Percentiles rank a stretch among this genome's conserved stretches.
phyloP scores from a whole-genome alignment of 2,113 vertebrate genomes.

The Gymnobelideus leadbeateri region DNA sequence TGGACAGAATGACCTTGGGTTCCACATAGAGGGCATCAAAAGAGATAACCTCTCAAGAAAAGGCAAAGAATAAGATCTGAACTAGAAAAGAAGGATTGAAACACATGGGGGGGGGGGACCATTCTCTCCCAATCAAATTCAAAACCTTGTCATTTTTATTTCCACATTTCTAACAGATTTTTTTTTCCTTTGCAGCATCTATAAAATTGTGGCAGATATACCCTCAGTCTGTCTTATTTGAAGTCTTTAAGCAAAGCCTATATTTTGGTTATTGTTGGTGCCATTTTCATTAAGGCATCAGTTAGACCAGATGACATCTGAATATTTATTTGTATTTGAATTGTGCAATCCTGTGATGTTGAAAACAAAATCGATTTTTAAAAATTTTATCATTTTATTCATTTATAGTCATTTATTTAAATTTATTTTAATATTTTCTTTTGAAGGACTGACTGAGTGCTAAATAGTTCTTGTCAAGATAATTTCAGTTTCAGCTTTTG shows the following conservation, averaged over 20 bases:
- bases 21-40: background rate
- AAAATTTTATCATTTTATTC: background rate
- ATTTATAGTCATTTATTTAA: background rate
- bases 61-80: background rate
- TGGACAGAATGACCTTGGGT: background rate
- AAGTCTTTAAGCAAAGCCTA: background rate
- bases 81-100: background rate
- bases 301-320: background rate
- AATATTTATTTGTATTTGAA: background rate
- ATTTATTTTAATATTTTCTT: background rate
- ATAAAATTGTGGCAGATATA: background rate
- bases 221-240: background rate
- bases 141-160: background rate
- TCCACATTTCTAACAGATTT: background rate
- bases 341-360: background rate
- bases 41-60: no score
- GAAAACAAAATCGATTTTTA: background rate
- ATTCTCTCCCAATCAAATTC: background rate
- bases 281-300: background rate
- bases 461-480: background rate
- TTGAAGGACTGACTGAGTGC: background rate
- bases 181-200: background rate
- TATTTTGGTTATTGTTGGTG: background rate
- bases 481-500: background rate
- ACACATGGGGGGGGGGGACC: background rate